Evolutionary conservation across 1,140 invertebrate species (phyloP).

Genomic region (Atta cephalotes): DNA sequence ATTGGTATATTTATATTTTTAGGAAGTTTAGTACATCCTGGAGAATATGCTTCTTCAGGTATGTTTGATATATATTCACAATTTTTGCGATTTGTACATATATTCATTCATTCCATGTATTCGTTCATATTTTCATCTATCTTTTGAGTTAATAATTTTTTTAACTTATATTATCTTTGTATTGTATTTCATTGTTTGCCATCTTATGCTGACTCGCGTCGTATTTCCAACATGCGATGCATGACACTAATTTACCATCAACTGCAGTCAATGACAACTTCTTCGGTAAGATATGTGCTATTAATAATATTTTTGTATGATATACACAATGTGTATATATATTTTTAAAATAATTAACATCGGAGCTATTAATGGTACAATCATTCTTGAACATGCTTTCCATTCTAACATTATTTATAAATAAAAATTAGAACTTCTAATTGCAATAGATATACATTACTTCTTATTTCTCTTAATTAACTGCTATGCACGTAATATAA

Average conservation of each 20-base stretch:
- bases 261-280: constrained; percentile 98
- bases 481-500: not conserved
- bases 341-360: constrained; percentile 26
- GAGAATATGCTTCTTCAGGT: constrained; percentile 99
- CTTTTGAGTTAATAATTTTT: constrained; percentile 51
- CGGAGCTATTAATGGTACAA: not conserved
- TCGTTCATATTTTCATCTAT: not conserved
- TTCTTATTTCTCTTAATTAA: constrained; percentile 20
- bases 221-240: constrained; percentile 80
- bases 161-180: constrained; percentile 75
- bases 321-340: not conserved
- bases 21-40: constrained; percentile 99
- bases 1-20: constrained; percentile 75
- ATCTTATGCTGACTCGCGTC: constrained; percentile 73
- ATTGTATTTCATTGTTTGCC: constrained; percentile 78
- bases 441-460: not conserved
- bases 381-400: constrained; percentile 3
- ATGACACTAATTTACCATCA: constrained; percentile 81
- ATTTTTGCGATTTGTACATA: not conserved
- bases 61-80: constrained; percentile 82
- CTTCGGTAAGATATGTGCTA: constrained; percentile 94
- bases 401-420: not conserved
- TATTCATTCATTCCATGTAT: not conserved
- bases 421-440: not conserved
- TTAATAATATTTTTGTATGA: constrained; percentile 11